Evolutionary conservation across 64 coral and sea anemone species (phyloP).

Genomic region (Trachythela sp.): DNA sequence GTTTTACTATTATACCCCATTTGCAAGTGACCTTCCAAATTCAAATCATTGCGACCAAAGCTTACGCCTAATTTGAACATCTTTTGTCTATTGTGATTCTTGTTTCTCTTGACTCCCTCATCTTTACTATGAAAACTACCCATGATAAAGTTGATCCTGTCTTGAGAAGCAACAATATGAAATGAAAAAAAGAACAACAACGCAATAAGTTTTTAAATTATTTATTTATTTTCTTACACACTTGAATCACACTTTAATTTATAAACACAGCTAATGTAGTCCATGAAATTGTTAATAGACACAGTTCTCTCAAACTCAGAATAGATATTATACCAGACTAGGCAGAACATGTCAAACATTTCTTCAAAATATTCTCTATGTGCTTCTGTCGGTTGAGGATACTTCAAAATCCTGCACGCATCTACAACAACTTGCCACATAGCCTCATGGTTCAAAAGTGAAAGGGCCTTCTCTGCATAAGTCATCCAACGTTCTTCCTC

Average conservation of each 20-base stretch:
- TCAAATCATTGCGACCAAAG: constrained; percentile 30
- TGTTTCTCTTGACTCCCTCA: neutral
- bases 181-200: too few species aligned
- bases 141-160: too few species aligned
- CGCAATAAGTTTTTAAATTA: too few species aligned
- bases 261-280: constrained; percentile 24
- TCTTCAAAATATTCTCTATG: constrained; percentile 21
- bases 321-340: constrained; percentile 30
- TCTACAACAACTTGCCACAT: constrained; percentile 26
- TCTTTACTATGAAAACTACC: neutral
- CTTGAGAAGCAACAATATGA: too few species aligned
- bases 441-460: neutral
- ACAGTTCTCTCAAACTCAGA: constrained; percentile 17
- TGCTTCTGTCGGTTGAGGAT: constrained; percentile 22
- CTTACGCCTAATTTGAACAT: constrained; percentile 29
- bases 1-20: too few species aligned
- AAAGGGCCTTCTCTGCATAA: neutral
- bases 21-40: constrained; percentile 37
- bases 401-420: constrained; percentile 37
- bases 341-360: constrained; percentile 5
- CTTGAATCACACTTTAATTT: constrained; percentile 13
- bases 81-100: too few species aligned
- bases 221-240: neutral
- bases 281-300: too few species aligned
- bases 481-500: neutral